These are phyloP conservation scores for Pammene aurita DNA, from an alignment of 2,888 invertebrate species.

Conservation along the genomic window DNA sequence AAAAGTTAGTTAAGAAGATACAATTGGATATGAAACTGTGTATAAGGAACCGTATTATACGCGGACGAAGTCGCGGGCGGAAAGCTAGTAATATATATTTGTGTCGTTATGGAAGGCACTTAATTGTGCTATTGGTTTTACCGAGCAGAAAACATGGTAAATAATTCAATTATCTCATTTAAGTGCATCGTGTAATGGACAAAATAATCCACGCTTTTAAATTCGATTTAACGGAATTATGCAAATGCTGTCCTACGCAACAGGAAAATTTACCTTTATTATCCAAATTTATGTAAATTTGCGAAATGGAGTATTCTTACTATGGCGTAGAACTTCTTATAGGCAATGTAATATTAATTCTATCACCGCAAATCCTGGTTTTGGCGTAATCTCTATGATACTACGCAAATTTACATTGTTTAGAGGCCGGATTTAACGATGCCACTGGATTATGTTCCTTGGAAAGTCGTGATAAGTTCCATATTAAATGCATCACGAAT, in stretches of 20 bases:
- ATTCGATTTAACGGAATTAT: constrained; percentile 40
- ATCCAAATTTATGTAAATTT: constrained; percentile 39
- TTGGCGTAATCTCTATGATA: constrained; percentile 20
- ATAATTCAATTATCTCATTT: constrained; percentile 23
- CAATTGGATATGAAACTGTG: no score
- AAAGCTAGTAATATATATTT: neutral
- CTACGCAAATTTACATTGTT: constrained; percentile 25
- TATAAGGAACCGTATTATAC: no score
- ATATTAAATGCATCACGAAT: neutral
- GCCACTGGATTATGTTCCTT: constrained; percentile 4
- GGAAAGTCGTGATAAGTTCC: neutral
- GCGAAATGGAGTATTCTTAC: constrained; percentile 37
- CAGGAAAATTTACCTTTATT: constrained; percentile 38
- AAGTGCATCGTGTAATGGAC: constrained; percentile 6
- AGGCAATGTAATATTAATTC: constrained; percentile 37
- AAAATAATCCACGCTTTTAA: constrained; percentile 32
- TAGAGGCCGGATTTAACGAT: neutral
- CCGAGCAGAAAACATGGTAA: constrained; percentile 7
- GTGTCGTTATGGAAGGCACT: neutral
- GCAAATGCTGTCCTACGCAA: constrained; percentile 33
- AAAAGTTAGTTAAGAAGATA: no score
- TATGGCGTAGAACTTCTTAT: constrained; percentile 28
- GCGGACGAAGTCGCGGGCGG: no score
- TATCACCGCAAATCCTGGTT: constrained; percentile 18
- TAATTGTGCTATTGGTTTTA: constrained; percentile 8